Conservation (phyloP, 1,140 invertebrate genomes). For the Aleiodes sp. region DNA sequence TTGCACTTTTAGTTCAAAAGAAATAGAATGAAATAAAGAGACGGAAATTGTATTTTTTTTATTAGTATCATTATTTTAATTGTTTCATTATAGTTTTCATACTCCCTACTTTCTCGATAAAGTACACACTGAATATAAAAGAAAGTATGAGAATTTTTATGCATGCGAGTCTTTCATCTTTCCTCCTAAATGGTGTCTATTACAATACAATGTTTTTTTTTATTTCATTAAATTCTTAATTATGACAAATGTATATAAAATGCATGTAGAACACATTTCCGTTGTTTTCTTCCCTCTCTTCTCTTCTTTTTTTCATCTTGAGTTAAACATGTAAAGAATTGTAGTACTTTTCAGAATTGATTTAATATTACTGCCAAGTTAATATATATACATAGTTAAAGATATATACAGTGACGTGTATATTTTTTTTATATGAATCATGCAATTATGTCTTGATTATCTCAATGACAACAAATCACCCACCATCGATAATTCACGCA, state of each 20-base stretch:
- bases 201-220: constrained; percentile 1
- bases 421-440: constrained; percentile 12
- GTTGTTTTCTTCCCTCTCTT: not conserved
- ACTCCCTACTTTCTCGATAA: constrained; percentile 14
- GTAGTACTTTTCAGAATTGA: not conserved
- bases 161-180: constrained; percentile 20
- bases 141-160: constrained; percentile 18
- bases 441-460: not conserved
- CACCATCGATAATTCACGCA: not conserved
- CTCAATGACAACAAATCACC: not conserved
- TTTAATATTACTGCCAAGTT: constrained; percentile 1
- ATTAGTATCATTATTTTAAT: constrained; percentile 8
- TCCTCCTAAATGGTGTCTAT: constrained; percentile 15
- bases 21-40: not conserved
- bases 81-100: constrained; percentile 16
- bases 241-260: constrained; percentile 21
- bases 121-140: constrained; percentile 20
- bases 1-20: not conserved
- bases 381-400: constrained; percentile 13
- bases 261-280: constrained; percentile 14
- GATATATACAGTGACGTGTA: constrained; percentile 11
- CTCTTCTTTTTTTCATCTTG: not conserved
- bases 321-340: constrained; percentile 9
- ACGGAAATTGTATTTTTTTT: not conserved
- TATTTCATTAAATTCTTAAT: not conserved